These are phyloP conservation scores for Condylura cristata DNA, from an alignment of 2,113 vertebrate genomes.

Conservation along the genomic window DNA sequence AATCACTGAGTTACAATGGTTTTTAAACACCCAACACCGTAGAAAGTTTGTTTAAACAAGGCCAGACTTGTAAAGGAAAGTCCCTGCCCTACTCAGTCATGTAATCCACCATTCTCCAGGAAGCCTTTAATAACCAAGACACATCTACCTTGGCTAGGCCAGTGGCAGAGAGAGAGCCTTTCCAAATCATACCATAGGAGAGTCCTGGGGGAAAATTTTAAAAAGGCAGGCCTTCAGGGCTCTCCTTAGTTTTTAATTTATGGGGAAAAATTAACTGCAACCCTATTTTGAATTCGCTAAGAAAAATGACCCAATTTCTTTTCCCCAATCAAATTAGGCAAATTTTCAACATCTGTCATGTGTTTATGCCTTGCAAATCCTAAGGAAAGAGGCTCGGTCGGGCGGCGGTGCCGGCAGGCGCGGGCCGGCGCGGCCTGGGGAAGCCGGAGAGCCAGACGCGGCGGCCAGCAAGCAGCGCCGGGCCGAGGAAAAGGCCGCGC, in stretches of 20 bases:
- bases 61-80: not conserved
- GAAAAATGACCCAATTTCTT: slow-evolving; percentile 59
- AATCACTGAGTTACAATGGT: not conserved
- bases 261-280: not conserved
- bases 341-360: slow-evolving; percentile 60
- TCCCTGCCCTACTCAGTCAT: not conserved
- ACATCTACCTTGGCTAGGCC: not conserved
- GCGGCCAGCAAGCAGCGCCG: too few relatives aligned
- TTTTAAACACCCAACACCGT: not conserved
- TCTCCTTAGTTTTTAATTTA: slow-evolving; percentile 46
- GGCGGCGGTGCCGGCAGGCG: not conserved
- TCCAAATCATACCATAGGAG: not conserved
- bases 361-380: slow-evolving; percentile 7
- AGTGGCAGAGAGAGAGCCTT: not conserved
- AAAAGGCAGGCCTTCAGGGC: not conserved
- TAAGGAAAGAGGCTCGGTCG: not conserved
- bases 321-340: slow-evolving; percentile 65
- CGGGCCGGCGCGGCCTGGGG: not conserved
- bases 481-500: not conserved
- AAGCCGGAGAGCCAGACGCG: too few relatives aligned
- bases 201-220: not conserved
- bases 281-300: slow-evolving; percentile 48
- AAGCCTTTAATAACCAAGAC: not conserved
- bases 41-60: not conserved
- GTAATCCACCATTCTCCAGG: not conserved